These are phyloP conservation scores for Isichthys henryi DNA, from an alignment of 2,113 vertebrate species.

Conservation along the genomic window DNA sequence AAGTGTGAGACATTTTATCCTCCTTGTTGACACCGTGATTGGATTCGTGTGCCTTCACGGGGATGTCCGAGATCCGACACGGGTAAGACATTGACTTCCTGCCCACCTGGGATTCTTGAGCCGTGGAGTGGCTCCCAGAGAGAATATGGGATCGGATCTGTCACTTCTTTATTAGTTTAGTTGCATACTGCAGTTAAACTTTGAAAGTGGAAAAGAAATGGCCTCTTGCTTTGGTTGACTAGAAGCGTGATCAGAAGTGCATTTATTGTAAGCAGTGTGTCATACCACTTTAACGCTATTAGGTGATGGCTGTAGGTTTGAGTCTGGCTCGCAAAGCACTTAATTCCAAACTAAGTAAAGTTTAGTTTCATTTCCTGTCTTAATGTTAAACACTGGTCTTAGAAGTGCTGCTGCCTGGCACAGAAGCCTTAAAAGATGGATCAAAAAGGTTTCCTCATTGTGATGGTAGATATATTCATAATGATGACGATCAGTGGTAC, in stretches of 20 bases:
- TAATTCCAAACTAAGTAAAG: neutral
- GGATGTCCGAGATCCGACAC: too few relatives aligned
- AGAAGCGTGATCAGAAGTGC: slow-evolving; percentile 24
- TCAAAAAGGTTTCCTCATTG: neutral
- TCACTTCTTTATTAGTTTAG: neutral
- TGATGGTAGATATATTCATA: neutral
- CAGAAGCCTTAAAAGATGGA: neutral
- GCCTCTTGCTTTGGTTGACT: neutral
- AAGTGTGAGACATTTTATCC: neutral
- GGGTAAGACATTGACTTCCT: neutral
- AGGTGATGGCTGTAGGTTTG: neutral
- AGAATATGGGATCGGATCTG: neutral
- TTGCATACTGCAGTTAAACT: neutral
- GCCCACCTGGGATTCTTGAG: neutral
- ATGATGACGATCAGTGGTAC: neutral
- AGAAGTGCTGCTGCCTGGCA: neutral
- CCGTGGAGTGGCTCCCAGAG: neutral
- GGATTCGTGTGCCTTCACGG: neutral
- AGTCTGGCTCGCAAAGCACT: neutral
- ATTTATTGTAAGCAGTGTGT: slow-evolving; percentile 34
- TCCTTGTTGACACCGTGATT: neutral
- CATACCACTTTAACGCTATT: slow-evolving; percentile 19
- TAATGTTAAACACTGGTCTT: neutral
- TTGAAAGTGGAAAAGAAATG: slow-evolving; percentile 28
- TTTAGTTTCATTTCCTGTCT: neutral